Evolutionary conservation across 2,888 invertebrate species (phyloP), one percentile per base, ranked within the genome.

Genomic region (Ormia ochracea): DNA sequence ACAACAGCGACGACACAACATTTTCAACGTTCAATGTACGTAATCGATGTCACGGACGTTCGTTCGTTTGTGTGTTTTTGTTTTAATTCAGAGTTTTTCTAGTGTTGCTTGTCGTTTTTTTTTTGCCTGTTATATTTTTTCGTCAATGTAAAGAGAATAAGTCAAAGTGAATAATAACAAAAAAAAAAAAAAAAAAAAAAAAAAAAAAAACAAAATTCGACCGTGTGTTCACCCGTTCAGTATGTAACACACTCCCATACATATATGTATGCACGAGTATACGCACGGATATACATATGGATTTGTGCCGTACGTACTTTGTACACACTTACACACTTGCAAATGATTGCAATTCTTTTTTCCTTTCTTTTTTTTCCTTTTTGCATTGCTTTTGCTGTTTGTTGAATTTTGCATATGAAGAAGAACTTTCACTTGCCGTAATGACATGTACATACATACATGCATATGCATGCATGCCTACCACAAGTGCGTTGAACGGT

Each of bases 11-110:
- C 82, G 69, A 61, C 72, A 80, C 81, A 81, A 76, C 78, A 84
- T 84, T 82, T 85, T 85, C 72, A 80, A 80, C 80, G 80, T 80
- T 80, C 80, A 80, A 80, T 80, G 80, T 80, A 80, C 80, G 80
- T 80, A 80, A 80, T 80, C 80, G 80, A 80, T 80, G 80, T 80
- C 80, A 80, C 72, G 80, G 80, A 80, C 80, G 80, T 80, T 80
- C 80, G 80, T 80, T 80, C 80, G 68, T 79, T 79, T 59, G 70
- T 74, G 68, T 45, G 28, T 28, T 69, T 79, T 56, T 69, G 69
- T 69, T 61, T 68, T 23, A 80, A 66, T 79, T 74, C 74, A 74
- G 52, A 52, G 56, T 78, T 52, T 28, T 69, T 28, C 17, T 63
- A 36, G 26, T 33, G 21, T 31, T 66, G 19, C 31, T 68, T 61